Evolutionary conservation across 2,797 vertebrate species (phyloP), one percentile per base, ranked within the genome.

Genomic region (Trematomus bernacchii): DNA sequence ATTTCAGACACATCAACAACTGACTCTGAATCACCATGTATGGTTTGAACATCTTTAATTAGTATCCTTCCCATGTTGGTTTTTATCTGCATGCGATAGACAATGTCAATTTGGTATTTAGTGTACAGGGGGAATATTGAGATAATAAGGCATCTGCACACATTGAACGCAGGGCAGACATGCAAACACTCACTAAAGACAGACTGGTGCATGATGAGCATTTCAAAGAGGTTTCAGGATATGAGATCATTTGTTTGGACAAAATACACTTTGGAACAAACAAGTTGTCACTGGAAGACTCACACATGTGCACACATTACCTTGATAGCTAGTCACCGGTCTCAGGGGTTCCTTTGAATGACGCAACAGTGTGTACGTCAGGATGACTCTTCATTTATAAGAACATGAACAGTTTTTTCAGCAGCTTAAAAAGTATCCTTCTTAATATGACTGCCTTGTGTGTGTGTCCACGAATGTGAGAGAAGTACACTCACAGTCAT

Each of bases 61-160:
- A 60, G 23, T 65, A 76, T 86, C 75, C 63, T 23, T 73, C 11
- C 0, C 48, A 62, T 64, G 77, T 82, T 59, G 64, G 51, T 62
- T 71, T 77, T 86, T 61, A 84, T 89, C 66, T 84, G 54, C 66
- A 50, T 11, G 12, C 23, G 67, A 76, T 70, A 65, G 74, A 68
- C 59, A 6, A 40, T 81, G 70, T 79, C 59, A 83, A 71, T 72
- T n/a, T 61, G 55, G 70, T 66, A 83, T 80, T 83, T 70, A 77
- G 61, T 64, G 55, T 44, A 79, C 76, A 55, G 30, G 66, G 53
- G 85, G 58, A 79, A 82, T 83, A 77, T 71, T 81, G 67, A 66
- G 77, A 71, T 89, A 79, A 87, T 90, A 80, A 77, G 46, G 51
- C 58, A 67, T 71, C 80, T 78, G 76, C 73, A 77, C 85, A 79